Evolutionary conservation across 2,113 vertebrate species (phyloP).

Genomic region (Chauna torquata): DNA sequence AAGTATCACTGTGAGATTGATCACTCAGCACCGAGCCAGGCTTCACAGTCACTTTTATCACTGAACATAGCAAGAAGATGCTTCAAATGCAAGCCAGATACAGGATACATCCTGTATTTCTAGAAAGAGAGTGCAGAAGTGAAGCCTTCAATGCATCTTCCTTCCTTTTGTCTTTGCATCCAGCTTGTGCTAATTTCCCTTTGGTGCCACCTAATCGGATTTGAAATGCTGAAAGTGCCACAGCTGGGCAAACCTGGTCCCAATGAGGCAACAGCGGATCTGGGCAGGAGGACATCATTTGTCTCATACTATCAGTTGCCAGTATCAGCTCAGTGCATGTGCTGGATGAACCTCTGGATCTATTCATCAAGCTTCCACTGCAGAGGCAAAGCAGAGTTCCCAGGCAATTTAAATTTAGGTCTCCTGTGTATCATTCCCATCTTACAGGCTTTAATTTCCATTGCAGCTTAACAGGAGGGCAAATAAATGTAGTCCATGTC

Average conservation of each 20-base stretch:
- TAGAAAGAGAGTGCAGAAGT: neutral
- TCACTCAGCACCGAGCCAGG: neutral
- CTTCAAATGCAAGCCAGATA: neutral
- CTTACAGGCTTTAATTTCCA: neutral
- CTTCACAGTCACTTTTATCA: neutral
- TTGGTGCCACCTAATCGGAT: neutral
- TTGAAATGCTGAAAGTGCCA: neutral
- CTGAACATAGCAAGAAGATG: neutral
- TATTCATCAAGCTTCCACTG: neutral
- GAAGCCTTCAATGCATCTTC: neutral
- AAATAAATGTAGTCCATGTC: neutral
- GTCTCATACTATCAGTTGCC: neutral
- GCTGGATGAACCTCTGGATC: neutral
- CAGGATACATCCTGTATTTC: neutral
- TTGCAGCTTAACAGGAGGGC: neutral
- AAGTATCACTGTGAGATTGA: neutral
- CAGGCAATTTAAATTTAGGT: slow-evolving; percentile 3
- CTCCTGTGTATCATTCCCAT: neutral
- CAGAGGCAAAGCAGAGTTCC: neutral
- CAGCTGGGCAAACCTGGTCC: neutral
- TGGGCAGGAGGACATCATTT: neutral
- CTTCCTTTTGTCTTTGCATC: neutral
- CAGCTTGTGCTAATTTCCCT: neutral
- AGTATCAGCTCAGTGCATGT: neutral
- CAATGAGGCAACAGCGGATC: neutral